Base-by-base conservation (phyloP, 2,113 vertebrate genomes). In the Chaenocephalus aceratus region DNA sequence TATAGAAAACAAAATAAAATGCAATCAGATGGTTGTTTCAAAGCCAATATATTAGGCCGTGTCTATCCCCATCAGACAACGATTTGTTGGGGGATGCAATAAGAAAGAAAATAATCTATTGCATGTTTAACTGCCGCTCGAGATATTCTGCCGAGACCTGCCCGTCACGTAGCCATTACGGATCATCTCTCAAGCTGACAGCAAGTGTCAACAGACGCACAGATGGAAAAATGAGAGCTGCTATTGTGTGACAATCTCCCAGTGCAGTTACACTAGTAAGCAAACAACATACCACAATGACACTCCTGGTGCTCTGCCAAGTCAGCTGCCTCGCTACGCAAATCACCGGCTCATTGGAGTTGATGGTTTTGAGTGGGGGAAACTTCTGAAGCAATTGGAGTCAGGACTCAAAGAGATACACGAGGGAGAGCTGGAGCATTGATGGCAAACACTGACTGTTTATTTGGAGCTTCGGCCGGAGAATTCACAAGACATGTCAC, bases 261-360 rank as follows among this genome's bases (percentile, higher is more conserved):
- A 87, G 68, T 36, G 82, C 62, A 14, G 85, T 88, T 90, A 80
- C 62, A 87, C 61, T 86, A 62, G 87, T 82, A 87, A 64, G 82
- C 84, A 91, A 91, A 91, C 91, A 90, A 70, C 86, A 93, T 92
- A 89, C 91, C 89, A 81, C 72, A 77, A 53, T 87, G 91, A 93
- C 90, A 91, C 70, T 63, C 62, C 67, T 86, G 90, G 77, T 71
- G 49, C 44, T 65, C n/a, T 23, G 84, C 91, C 89, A 92, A 67
- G 44, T 52, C 57, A 10, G 80, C 83, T 4, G 62, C 75, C 63
- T 16, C 67, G 46, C 65, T 53, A 36, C 2, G 77, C 52, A 65
- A 67, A 86, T 85, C 70, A 63, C 57, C 5, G 70, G 18, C 57
- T 67, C 82, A 10, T 73, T 77, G 56, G 79, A 51, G 30, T 12